Conservation (phyloP, 2,888 invertebrate species). For the Drosophila cognata region DNA sequence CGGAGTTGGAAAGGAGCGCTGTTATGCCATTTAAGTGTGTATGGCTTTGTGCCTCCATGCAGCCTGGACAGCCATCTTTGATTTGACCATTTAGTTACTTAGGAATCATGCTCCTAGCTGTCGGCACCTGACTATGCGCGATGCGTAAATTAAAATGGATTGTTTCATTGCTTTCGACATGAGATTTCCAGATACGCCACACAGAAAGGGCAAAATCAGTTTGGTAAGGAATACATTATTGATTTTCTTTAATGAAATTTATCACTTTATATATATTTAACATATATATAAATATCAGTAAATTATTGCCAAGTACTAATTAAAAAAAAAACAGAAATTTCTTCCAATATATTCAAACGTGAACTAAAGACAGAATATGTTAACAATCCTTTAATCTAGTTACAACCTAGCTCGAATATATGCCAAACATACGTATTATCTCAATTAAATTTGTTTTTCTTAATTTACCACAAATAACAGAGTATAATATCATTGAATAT, state of each 20-base stretch:
- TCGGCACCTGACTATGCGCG: slow-evolving; percentile 25
- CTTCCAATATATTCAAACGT: not conserved
- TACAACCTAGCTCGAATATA: not conserved
- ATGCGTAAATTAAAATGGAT: slow-evolving; percentile 31
- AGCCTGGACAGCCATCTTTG: slow-evolving; percentile 16
- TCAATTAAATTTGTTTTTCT: not conserved
- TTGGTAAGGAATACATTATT: not conserved
- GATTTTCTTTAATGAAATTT: too few species aligned
- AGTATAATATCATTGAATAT: not conserved
- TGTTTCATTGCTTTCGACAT: not conserved
- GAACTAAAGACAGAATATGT: not conserved
- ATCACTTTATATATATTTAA: not conserved
- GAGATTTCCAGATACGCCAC: slow-evolving; percentile 8
- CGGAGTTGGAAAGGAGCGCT: not conserved
- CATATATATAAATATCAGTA: not conserved
- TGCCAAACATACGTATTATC: not conserved
- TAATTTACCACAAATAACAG: not conserved
- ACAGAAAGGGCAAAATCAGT: not conserved
- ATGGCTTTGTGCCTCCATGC: not conserved
- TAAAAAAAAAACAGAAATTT: not conserved
- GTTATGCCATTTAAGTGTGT: slow-evolving; percentile 23
- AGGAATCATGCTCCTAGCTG: slow-evolving; percentile 8
- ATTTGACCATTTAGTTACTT: slow-evolving; percentile 30
- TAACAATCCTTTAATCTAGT: not conserved
- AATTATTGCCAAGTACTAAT: not conserved